phyloP scores from a whole-genome alignment of 2,797 vertebrate species.

The Pterois miles region DNA sequence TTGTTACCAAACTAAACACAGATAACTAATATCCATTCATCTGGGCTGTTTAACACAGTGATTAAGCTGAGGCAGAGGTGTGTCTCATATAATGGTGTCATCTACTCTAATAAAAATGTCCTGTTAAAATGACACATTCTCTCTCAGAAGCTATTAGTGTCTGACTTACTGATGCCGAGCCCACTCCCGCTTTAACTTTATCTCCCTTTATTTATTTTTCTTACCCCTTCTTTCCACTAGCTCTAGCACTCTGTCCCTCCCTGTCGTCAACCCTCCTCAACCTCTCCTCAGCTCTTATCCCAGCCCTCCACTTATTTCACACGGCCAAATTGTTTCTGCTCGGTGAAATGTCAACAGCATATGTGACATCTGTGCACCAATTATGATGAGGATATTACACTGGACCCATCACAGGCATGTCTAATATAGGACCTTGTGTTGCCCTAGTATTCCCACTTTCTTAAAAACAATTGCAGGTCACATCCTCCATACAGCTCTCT shows the following conservation, averaged over 20 bases:
- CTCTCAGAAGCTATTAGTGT: constrained; percentile 70
- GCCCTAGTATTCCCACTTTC: constrained; percentile 17
- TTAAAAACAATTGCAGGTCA: background rate
- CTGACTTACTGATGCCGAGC: constrained; percentile 61
- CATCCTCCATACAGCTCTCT: background rate
- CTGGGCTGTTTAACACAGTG: constrained; percentile 58
- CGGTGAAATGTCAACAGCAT: constrained; percentile 79
- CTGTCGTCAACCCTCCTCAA: constrained; percentile 7
- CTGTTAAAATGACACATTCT: constrained; percentile 70
- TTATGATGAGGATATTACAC: constrained; percentile 77
- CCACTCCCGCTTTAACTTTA: constrained; percentile 38
- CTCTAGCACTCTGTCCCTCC: background rate
- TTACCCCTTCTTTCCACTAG: background rate
- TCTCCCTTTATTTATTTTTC: constrained; percentile 41
- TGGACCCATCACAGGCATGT: constrained; percentile 60
- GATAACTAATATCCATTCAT: constrained; percentile 61
- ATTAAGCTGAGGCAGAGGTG: constrained; percentile 68
- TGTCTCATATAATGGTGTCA: constrained; percentile 70
- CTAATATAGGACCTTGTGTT: constrained; percentile 56
- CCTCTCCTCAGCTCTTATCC: constrained; percentile 13
- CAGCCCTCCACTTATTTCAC: constrained; percentile 57
- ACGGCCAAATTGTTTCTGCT: constrained; percentile 77
- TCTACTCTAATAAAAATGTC: constrained; percentile 65
- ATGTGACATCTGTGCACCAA: constrained; percentile 76
- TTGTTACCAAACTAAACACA: constrained; percentile 41